These are phyloP conservation scores for Schizothorax lantsangensis DNA, from an alignment of 2,797 vertebrate genomes.

Conservation along the genomic window DNA sequence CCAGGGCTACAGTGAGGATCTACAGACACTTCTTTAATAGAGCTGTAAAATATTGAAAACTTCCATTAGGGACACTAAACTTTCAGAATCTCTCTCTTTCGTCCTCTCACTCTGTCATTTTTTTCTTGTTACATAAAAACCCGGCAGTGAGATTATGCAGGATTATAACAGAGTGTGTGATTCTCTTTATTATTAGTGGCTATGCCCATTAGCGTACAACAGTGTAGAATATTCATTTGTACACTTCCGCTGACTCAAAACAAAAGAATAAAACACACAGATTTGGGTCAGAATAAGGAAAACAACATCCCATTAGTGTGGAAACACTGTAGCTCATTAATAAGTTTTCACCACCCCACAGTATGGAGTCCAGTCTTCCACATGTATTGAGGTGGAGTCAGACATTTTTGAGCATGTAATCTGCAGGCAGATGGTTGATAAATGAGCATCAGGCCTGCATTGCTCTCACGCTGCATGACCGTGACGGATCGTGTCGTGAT, in stretches of 20 bases:
- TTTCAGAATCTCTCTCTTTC: slow-evolving; percentile 1
- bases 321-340: slow-evolving; percentile 10
- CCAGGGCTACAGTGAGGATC: slow-evolving; percentile 23
- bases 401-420: slow-evolving; percentile 15
- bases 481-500: neutral
- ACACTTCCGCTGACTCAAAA: slow-evolving; percentile 17
- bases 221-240: neutral
- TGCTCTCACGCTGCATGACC: neutral
- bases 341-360: neutral
- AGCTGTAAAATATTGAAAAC: slow-evolving; percentile 53
- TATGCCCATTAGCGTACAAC: neutral
- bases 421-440: slow-evolving; percentile 39
- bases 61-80: slow-evolving; percentile 50
- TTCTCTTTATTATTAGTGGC: slow-evolving; percentile 23
- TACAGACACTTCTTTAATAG: slow-evolving; percentile 42
- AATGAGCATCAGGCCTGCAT: slow-evolving; percentile 18
- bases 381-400: slow-evolving; percentile 1
- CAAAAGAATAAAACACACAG: neutral
- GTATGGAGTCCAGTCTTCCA: neutral
- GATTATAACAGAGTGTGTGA: slow-evolving; percentile 17
- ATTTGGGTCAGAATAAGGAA: slow-evolving; percentile 8
- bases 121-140: slow-evolving; percentile 2
- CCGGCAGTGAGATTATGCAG: neutral
- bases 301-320: slow-evolving; percentile 32
- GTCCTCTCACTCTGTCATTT: neutral